Percentiles rank a stretch among this genome's conserved stretches.
phyloP scores from a whole-genome alignment of 2,888 invertebrate species.

The Nycteola revayana region DNA sequence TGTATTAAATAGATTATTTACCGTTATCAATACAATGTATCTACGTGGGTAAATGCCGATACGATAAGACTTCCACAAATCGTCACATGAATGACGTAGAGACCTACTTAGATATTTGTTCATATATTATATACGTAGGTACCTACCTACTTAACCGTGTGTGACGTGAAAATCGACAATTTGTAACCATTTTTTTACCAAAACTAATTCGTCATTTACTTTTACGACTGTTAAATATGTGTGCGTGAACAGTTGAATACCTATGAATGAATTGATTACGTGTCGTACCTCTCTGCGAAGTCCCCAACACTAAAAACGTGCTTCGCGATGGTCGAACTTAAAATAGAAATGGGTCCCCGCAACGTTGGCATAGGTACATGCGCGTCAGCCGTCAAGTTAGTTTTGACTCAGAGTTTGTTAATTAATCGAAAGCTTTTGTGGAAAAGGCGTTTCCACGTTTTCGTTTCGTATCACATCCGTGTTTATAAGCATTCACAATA shows the following conservation, averaged over 20 bases:
- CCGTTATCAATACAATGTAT: constrained; percentile 31
- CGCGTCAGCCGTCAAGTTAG: too few relatives aligned
- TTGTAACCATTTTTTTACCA: neutral
- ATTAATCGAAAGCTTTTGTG: constrained; percentile 19
- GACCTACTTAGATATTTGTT: too few relatives aligned
- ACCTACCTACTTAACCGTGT: neutral
- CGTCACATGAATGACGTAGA: constrained; percentile 40
- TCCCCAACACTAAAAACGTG: constrained; percentile 50
- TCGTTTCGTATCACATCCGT: constrained; percentile 53
- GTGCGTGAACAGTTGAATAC: constrained; percentile 20
- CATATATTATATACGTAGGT: constrained; percentile 2
- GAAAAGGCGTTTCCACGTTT: constrained; percentile 39
- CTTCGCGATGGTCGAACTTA: constrained; percentile 68
- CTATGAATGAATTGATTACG: constrained; percentile 47
- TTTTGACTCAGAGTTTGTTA: constrained; percentile 2
- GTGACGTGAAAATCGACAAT: constrained; percentile 8
- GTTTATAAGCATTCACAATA: constrained; percentile 58
- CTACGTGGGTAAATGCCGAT: constrained; percentile 24
- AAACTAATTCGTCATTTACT: constrained; percentile 8
- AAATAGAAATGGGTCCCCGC: constrained; percentile 66
- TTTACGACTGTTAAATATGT: constrained; percentile 11
- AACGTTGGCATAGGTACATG: constrained; percentile 27
- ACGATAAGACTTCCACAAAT: constrained; percentile 38
- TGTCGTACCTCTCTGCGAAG: constrained; percentile 27
- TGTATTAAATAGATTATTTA: constrained; percentile 21